These are phyloP conservation scores for Galeruca laticollis DNA, from an alignment of 2,888 invertebrate genomes.

Conservation along the genomic window DNA sequence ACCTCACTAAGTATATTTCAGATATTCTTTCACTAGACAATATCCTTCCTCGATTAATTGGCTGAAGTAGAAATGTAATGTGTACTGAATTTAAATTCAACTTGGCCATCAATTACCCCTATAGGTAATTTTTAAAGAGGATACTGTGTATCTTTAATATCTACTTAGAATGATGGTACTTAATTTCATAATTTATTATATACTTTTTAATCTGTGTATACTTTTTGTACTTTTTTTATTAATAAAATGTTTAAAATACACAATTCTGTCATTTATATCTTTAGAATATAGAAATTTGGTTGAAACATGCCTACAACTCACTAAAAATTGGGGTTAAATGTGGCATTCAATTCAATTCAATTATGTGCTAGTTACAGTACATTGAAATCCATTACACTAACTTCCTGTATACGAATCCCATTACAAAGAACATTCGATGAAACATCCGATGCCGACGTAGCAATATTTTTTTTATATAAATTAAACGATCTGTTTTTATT, in stretches of 20 bases:
- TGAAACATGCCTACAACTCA: background rate
- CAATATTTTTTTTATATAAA: too few species aligned
- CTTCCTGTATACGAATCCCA: too few species aligned
- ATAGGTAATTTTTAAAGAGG: background rate
- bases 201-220: constrained; percentile 13
- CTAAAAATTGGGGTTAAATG: too few species aligned
- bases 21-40: too few species aligned
- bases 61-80: background rate
- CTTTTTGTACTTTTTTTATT: constrained; percentile 39
- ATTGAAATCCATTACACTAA: too few species aligned
- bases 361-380: too few species aligned
- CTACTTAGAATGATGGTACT: constrained; percentile 36
- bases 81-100: background rate
- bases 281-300: background rate
- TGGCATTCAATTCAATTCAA: too few species aligned
- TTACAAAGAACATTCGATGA: too few species aligned
- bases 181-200: constrained; percentile 37
- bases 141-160: constrained; percentile 21
- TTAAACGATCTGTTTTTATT: too few species aligned
- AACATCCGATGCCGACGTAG: too few species aligned
- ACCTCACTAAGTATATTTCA: too few species aligned
- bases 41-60: background rate
- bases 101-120: background rate
- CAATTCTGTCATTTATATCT: background rate
- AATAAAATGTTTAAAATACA: constrained; percentile 32